Evolutionary conservation across 2,888 invertebrate genomes (phyloP).

Genomic region (Maniola hyperantus): DNA sequence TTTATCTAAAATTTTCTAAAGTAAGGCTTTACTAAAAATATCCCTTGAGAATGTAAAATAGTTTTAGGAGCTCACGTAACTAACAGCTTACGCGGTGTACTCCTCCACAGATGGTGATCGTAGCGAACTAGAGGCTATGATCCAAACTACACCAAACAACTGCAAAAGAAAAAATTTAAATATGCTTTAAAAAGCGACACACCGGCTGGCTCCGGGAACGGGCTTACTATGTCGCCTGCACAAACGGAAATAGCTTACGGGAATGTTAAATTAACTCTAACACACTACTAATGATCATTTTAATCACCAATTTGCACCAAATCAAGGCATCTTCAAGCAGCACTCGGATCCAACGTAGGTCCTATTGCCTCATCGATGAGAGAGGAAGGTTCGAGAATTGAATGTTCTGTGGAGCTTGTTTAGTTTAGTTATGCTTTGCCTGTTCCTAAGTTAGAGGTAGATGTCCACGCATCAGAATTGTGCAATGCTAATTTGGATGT

Average conservation of each 20-base stretch:
- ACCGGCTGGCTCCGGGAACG: conserved; percentile 69
- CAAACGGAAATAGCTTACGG: conserved; percentile 77
- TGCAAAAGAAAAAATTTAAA: conserved; percentile 83
- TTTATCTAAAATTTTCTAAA: no score
- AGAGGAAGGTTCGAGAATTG: conserved; percentile 69
- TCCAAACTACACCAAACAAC: conserved; percentile 83
- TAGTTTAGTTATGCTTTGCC: conserved; percentile 57
- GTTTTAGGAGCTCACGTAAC: conserved; percentile 58
- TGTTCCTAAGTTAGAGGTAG: conserved; percentile 50
- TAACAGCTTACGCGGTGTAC: conserved; percentile 80
- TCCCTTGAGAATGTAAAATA: conserved; percentile 37
- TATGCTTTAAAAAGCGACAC: conserved; percentile 81
- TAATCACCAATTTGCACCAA: conserved; percentile 62
- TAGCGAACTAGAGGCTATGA: conserved; percentile 83
- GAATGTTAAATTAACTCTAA: conserved; percentile 69
- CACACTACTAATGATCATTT: conserved; percentile 55
- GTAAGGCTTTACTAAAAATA: conserved; percentile 27
- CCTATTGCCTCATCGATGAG: conserved; percentile 65
- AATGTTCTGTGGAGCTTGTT: conserved; percentile 56
- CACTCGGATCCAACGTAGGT: conserved; percentile 72
- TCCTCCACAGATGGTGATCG: conserved; percentile 83
- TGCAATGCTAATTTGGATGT: not conserved
- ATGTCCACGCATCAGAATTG: conserved; percentile 6
- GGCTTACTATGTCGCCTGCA: conserved; percentile 79
- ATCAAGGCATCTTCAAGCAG: conserved; percentile 66